Evolutionary conservation across 1,140 invertebrate species (phyloP), one percentile per base, ranked within the genome.

Genomic region (Polypedilum vanderplanki): DNA sequence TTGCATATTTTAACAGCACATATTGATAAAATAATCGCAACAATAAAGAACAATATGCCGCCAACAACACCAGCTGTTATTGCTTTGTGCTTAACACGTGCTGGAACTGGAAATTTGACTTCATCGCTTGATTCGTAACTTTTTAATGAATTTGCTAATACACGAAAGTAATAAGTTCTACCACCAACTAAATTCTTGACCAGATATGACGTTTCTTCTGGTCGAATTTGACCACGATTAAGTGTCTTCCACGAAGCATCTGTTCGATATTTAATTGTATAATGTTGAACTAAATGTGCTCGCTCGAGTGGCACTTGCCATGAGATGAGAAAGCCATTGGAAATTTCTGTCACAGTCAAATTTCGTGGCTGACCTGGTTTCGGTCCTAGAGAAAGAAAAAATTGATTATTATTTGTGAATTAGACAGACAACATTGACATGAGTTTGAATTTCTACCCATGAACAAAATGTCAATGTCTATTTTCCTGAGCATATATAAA

Each of bases 1-100:
- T 97, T 97, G 88, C 95, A 97, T 83, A 96, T 96, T 88, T 97
- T 97, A 79, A 98, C 95, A 78, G 94, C 93, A 87, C 95, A 97
- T 80, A 97, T 92, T 76, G 94, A 95, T 79, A 97, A 88, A 82
- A 97, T 97, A 83, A 97, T 96, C 81, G 95, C 94, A 79, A 96
- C 94, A 80, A 97, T 94, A 88, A 97, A 97, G 87, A 97, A 97
- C 78, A 97, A 87, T 80, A 98, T 93, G 77, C 95, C 95, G 78
- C 95, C 95, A 74, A 97, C 94, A 76, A 97, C 92, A 65, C 94
- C 94, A 77, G 94, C 94, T 76, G 93, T 95, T 82, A 95, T 95
- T 76, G 93, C 94, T 88, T 95, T 94, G 86, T 94, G 92, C 83
- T 94, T 95, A 75, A 95, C 92, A 77, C 93, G 87, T 75, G 92